Conservation (phyloP, 2,113 vertebrate genomes). For the Nycticorax nycticorax region DNA sequence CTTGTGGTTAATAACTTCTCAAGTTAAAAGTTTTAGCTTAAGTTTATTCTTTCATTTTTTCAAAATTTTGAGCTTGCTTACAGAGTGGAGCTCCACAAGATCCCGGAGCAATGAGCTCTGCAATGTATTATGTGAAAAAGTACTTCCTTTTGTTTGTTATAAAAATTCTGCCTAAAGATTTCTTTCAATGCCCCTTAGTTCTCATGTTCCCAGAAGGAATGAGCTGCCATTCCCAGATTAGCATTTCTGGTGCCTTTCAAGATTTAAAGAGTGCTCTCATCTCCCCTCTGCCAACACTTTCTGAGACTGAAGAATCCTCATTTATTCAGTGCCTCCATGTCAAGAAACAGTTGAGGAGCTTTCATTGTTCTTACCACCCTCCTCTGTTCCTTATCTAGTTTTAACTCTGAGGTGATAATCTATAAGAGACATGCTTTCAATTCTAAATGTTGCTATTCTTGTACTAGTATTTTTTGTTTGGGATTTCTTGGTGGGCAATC, state of each 20-base stretch:
- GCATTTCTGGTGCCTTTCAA: background rate
- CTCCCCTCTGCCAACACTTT: background rate
- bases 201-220: background rate
- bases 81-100: background rate
- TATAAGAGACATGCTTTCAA: background rate
- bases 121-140: background rate
- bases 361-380: background rate
- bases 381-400: background rate
- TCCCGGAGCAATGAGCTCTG: background rate
- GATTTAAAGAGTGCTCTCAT: background rate
- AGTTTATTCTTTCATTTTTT: background rate
- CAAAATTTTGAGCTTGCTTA: background rate
- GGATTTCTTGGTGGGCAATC: background rate
- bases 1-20: background rate
- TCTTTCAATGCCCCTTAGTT: background rate
- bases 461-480: background rate
- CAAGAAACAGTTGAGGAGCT: background rate
- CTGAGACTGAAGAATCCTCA: background rate
- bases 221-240: background rate
- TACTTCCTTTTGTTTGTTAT: background rate
- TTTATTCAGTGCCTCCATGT: background rate
- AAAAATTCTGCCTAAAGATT: background rate
- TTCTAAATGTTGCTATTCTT: background rate
- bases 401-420: background rate
- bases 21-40: background rate